These are phyloP conservation scores for Choloepus hoffmanni DNA, from an alignment of 2,113 vertebrate genomes.

Conservation along the genomic window DNA sequence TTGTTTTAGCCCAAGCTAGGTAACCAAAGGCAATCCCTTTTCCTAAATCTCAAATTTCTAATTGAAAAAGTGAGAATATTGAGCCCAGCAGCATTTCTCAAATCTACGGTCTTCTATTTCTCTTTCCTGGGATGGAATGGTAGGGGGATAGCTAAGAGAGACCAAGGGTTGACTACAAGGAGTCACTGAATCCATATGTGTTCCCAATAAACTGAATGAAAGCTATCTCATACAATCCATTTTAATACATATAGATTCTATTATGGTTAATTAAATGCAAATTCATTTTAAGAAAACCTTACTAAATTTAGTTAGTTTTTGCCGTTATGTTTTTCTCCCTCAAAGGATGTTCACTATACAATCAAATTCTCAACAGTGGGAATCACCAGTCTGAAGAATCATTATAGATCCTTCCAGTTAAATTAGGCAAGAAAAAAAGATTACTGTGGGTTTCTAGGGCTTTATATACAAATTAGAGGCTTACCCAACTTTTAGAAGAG, in stretches of 20 bases:
- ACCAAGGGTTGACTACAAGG: not conserved
- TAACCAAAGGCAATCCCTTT: not conserved
- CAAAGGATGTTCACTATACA: not conserved
- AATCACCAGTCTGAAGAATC: not conserved
- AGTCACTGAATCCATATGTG: not conserved
- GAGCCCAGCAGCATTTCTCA: not conserved
- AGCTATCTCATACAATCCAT: not conserved
- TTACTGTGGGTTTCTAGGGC: not conserved
- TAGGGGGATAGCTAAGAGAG: not conserved
- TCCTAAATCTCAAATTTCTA: not conserved
- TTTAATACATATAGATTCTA: not conserved
- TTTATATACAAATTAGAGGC: not conserved
- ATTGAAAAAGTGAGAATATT: not conserved
- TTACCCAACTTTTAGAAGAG: not conserved
- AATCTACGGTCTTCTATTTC: not conserved
- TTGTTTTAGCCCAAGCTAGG: not conserved
- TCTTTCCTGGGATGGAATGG: not conserved
- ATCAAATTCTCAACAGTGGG: not conserved
- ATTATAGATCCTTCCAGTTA: not conserved
- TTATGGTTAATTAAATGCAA: conserved; percentile 12
- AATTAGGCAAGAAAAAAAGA: not conserved
- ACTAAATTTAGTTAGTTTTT: not conserved
- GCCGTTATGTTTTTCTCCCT: not conserved
- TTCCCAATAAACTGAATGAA: not conserved
- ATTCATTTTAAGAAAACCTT: not conserved